Evolutionary conservation across 1,140 invertebrate genomes (phyloP), one percentile per base, ranked within the genome.

Genomic region (Penaeus vannamei): DNA sequence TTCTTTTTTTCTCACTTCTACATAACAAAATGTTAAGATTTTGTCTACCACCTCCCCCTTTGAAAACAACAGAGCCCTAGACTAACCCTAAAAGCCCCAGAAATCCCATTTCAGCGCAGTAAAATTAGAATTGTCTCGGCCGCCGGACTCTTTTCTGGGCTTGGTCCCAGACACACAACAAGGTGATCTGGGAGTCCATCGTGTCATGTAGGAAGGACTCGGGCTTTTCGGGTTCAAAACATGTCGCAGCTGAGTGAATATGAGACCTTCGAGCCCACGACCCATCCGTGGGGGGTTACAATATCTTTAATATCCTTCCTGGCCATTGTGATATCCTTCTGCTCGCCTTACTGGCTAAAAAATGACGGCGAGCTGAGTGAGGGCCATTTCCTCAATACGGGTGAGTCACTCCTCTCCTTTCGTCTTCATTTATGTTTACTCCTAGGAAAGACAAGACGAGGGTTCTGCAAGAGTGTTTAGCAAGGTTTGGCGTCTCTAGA

Each of bases 311-410:
- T 96, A 72, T 96, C 95, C 32, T 96, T 96, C 92, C 89, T 97
- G 90, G 95, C 97, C 88, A 95, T 98, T 90, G 93, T 98, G 10
- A 95, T 98, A 86, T 96, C 97, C 4, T 99, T 98, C 93, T 96
- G 96, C 85, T 97, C 97, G 91, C 97, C 98, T 42, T 97, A 97
- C 93, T 99, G 98, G 98, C 93, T 99, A 36, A 96, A 97, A 91
- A 97, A 96, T 23, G 97, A 98, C 93, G 96, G 96, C 5, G 95
- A 96, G 93, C 93, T 97, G 29, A 94, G 94, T 89, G 94, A 96
- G 91, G 96, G 96, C 23, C 95, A 96, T 92, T 98, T 98, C 93
- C 93, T 96, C 82, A 96, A 95, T 93, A 95, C 97, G 89, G 96
- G 96, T 97, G 94, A 94, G 94, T 91, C 92, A 80, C 29, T 64